Evolutionary conservation across 1,140 invertebrate species (phyloP), one percentile per base, ranked within the genome.

Genomic region (Trichogramma pretiosum): DNA sequence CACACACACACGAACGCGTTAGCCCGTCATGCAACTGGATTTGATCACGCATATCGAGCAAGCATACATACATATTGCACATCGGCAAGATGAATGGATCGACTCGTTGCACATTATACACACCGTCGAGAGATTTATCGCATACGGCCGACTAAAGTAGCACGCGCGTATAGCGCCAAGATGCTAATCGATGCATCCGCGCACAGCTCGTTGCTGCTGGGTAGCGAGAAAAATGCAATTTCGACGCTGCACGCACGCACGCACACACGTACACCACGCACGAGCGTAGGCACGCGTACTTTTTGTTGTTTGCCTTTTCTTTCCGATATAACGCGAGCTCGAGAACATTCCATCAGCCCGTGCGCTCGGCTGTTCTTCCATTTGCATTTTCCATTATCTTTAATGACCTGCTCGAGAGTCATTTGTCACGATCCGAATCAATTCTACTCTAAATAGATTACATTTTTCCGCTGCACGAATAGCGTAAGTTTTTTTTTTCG

Each of bases 301-400:
- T n/a, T n/a, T n/a, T n/a, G n/a, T n/a, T n/a, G n/a, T n/a, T n/a
- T 34, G 16, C 4, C 16, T 34, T 34, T n/a, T 34, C 5, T 34
- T 11, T 28, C 5, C 5, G 24, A 16, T 34, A 34, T n/a, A n/a
- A n/a, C n/a, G n/a, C n/a, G n/a, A n/a, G n/a, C n/a, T n/a, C n/a
- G n/a, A n/a, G n/a, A n/a, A n/a, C n/a, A n/a, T n/a, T n/a, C n/a
- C n/a, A n/a, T n/a, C n/a, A n/a, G n/a, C n/a, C n/a, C 33, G 16
- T n/a, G 33, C 5, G 33, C 9, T 34, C 16, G 10, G 9, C 32
- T 11, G 16, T 23, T 34, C 16, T 46, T 39, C 13, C 21, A 52
- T 52, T 52, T 52, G 39, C 50, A 52, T 52, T 47, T 52, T 52
- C 50, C 50, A 52, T 52, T 52, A 52, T 52, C 50, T 47, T 47